Evolutionary conservation across 2,797 vertebrate genomes (phyloP).

Genomic region (Gallirallus australis): DNA sequence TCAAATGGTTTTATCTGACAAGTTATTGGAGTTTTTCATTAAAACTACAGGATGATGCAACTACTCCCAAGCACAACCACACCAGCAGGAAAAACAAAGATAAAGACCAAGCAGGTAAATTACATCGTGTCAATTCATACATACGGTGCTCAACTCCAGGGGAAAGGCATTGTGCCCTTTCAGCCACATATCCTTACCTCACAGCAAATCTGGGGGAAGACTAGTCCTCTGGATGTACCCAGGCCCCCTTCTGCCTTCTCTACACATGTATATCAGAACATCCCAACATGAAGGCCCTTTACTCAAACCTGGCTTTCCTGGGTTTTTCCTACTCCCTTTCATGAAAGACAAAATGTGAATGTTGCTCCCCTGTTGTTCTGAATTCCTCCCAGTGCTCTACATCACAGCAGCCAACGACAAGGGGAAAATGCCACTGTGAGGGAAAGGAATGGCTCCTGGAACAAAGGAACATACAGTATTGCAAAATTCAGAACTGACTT

Average conservation of each 20-base stretch:
- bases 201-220: background rate
- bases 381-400: background rate
- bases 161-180: background rate
- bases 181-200: background rate
- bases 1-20: background rate
- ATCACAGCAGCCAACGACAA: background rate
- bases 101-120: background rate
- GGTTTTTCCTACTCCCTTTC: background rate
- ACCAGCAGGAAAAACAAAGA: background rate
- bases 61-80: background rate
- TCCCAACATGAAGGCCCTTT: background rate
- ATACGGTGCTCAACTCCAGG: rapidly evolving
- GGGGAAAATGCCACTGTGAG: background rate
- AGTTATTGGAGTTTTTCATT: background rate
- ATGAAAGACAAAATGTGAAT: rapidly evolving
- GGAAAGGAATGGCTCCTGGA: background rate
- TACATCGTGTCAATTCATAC: background rate
- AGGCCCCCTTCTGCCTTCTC: background rate
- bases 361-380: background rate
- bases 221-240: background rate
- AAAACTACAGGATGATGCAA: background rate
- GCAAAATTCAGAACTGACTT: background rate
- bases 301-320: no score
- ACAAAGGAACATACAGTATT: background rate
- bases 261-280: background rate